phyloP scores from a whole-genome alignment of 2,888 invertebrate species.

The Acrocyrtus sp. region DNA sequence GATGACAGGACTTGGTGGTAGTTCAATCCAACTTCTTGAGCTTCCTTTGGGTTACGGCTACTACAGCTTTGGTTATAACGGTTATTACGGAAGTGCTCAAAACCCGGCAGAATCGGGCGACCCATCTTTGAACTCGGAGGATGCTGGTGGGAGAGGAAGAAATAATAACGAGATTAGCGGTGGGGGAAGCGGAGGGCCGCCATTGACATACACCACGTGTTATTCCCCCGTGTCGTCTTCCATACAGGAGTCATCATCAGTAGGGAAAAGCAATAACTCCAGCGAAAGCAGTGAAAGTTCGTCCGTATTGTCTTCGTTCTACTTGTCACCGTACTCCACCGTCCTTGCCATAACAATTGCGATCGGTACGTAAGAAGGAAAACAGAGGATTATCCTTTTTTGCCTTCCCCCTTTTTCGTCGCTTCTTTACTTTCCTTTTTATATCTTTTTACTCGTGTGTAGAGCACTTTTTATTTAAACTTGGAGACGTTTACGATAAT shows the following conservation, averaged over 20 bases:
- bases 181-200: constrained; percentile 49
- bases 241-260: constrained; percentile 48
- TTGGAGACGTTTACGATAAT: constrained; percentile 42
- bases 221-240: constrained; percentile 60
- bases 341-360: constrained; percentile 93
- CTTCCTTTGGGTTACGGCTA: constrained; percentile 53
- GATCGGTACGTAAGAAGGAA: constrained; percentile 46
- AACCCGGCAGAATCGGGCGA: constrained; percentile 32
- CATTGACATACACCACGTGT: constrained; percentile 61
- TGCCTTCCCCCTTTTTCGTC: background rate
- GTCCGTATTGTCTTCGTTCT: constrained; percentile 65
- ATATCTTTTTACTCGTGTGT: constrained; percentile 14
- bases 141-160: constrained; percentile 24
- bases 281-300: constrained; percentile 35
- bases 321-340: constrained; percentile 85
- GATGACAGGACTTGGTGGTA: constrained; percentile 33
- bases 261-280: constrained; percentile 31
- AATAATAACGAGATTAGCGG: constrained; percentile 43
- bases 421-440: background rate
- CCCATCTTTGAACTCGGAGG: constrained; percentile 31
- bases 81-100: constrained; percentile 39
- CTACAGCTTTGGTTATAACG: constrained; percentile 39
- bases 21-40: constrained; percentile 47
- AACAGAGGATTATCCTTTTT: background rate
- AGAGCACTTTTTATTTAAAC: constrained; percentile 34